Evolutionary conservation across 2,888 invertebrate genomes (phyloP), one percentile per base, ranked within the genome.

Genomic region (Pseudeuparius sepicola): DNA sequence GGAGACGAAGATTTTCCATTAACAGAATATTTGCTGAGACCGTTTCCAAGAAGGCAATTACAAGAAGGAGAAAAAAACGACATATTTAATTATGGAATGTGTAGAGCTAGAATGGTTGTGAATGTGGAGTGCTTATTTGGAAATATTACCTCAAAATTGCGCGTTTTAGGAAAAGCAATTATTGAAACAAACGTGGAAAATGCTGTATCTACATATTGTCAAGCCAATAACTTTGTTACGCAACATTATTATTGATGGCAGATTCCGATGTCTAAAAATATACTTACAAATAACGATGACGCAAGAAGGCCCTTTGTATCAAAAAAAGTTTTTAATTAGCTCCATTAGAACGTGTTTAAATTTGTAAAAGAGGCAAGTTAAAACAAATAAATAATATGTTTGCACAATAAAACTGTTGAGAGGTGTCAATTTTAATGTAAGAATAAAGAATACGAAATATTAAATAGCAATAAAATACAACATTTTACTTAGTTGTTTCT

Each of bases 61-160:
- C 36, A 46, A 38, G 37, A 39, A 26, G 31, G 33, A 32, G 35
- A 41, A 31, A 37, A 39, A 39, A 40, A 40, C 39, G 42, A 37
- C 13, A 31, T 26, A 9, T 39, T 36, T 27, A 39, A 36, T 16
- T 24, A 39, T 12, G 18, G 29, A 36, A 29, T 39, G 14, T 36
- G 17, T 25, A 34, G 44, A 37, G 49, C 49, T 18, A 42, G 50
- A 41, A 46, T 45, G 42, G 39, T 42, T 13, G n/a, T n/a, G n/a
- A n/a, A n/a, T n/a, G 46, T 51, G 25, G 49, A 52, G 33, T 47
- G 47, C 43, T 47, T 45, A 37, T 52, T 48, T 48, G 45, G 49
- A 24, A 9, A 12, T 10, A 40, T 40, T 9, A 32, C 24, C 9
- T 26, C 40, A 11, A 40, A 37, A 28, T 42, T 40, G 31, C 24